Evolutionary conservation across 2,113 vertebrate genomes (phyloP).

Genomic region (Urocitellus parryii): DNA sequence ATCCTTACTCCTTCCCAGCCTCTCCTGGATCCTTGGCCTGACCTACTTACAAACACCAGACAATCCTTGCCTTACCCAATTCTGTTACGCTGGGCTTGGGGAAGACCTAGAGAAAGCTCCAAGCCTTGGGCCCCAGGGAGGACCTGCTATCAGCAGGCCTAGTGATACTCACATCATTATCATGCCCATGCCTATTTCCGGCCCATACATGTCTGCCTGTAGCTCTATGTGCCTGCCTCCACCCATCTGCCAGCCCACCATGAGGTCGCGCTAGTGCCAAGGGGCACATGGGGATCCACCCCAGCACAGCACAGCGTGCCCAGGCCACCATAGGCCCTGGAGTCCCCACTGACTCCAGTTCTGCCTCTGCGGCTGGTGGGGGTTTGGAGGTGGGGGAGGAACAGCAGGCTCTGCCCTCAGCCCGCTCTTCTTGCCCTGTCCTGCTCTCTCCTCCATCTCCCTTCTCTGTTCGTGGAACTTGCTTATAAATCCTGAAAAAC

Average conservation of each 20-base stretch:
- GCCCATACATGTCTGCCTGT: not conserved
- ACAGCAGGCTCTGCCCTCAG: not conserved
- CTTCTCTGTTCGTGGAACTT: constrained; percentile 80
- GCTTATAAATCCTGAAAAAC: constrained; percentile 82
- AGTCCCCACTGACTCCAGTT: not conserved
- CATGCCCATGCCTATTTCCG: not conserved
- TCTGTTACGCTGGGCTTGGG: not conserved
- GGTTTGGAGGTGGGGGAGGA: not conserved
- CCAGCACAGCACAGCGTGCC: not conserved
- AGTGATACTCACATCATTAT: not conserved
- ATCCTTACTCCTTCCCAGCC: not conserved
- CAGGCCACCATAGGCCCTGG: not conserved
- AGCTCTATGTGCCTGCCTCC: not conserved
- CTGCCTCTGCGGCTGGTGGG: not conserved
- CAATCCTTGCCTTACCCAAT: not conserved
- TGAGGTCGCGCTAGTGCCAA: not conserved
- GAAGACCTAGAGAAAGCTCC: not conserved
- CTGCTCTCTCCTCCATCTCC: constrained; percentile 59
- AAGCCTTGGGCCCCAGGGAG: not conserved
- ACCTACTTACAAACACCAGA: not conserved
- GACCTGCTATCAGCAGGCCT: not conserved
- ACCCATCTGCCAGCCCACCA: not conserved
- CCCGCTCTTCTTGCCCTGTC: not conserved
- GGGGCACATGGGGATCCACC: not conserved
- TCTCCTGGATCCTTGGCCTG: not conserved